Evolutionary conservation across 2,888 invertebrate genomes (phyloP).

Genomic region (Trimorus sp.): DNA sequence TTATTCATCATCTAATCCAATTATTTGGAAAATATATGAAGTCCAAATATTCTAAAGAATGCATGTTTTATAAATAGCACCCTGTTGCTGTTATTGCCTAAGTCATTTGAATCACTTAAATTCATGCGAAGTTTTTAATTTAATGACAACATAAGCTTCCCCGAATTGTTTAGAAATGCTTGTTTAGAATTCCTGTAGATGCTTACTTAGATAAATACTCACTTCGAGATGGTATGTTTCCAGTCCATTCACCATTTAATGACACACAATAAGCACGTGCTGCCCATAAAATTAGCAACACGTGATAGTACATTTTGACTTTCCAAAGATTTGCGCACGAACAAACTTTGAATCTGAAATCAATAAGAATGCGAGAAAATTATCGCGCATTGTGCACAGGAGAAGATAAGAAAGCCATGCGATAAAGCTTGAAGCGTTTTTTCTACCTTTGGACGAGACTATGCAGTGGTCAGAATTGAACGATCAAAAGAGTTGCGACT

Average conservation of each 20-base stretch:
- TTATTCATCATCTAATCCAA: too few relatives aligned
- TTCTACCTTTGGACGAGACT: too few relatives aligned
- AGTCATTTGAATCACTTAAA: too few relatives aligned
- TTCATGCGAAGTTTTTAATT: too few relatives aligned
- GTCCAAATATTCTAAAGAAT: too few relatives aligned
- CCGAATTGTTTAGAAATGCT: too few relatives aligned
- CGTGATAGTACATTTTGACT: constrained; percentile 36
- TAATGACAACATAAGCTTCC: too few relatives aligned
- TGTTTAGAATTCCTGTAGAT: neutral
- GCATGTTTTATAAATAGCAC: too few relatives aligned
- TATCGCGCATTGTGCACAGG: neutral
- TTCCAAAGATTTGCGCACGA: neutral
- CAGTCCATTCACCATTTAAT: constrained; percentile 74
- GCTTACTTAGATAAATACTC: constrained; percentile 41
- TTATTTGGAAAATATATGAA: too few relatives aligned
- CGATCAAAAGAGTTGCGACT: too few relatives aligned
- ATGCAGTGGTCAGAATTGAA: too few relatives aligned
- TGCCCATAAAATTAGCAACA: constrained; percentile 53
- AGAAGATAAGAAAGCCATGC: constrained; percentile 1
- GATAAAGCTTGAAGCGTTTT: constrained; percentile 4
- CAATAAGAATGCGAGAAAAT: neutral
- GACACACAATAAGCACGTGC: constrained; percentile 65
- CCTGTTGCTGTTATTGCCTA: too few relatives aligned
- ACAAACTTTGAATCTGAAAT: constrained; percentile 2
- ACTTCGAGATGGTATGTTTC: constrained; percentile 70